These are phyloP conservation scores for Siderastrea radians DNA, from an alignment of 92 coral and sea anemone genomes.

Conservation along the genomic window DNA sequence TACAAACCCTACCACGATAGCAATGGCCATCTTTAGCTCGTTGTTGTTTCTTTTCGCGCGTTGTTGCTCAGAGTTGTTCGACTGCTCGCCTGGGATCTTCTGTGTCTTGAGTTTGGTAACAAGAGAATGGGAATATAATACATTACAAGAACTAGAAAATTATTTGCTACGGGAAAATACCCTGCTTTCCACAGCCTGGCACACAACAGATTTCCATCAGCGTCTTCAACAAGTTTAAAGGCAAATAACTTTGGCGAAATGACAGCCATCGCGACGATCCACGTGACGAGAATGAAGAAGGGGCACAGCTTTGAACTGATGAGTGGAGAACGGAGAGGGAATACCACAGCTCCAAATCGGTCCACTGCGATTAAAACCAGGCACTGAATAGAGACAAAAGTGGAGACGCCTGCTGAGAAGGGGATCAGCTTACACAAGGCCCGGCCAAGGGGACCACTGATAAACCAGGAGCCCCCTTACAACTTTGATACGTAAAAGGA, in stretches of 20 bases:
- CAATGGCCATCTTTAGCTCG: no score
- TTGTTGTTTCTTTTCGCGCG: no score
- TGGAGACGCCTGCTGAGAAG: not conserved
- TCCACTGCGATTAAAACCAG: slow-evolving; percentile 16
- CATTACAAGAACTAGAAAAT: no score
- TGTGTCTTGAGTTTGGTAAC: no score
- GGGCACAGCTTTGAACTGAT: not conserved
- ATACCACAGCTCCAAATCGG: slow-evolving; percentile 9
- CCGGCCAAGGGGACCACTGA: not conserved
- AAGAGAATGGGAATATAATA: no score
- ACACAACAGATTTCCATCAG: no score
- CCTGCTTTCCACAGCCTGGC: no score
- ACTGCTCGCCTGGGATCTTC: no score
- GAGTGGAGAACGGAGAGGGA: slow-evolving; percentile 20
- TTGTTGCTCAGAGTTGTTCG: no score
- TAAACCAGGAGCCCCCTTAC: not conserved
- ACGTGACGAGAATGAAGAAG: not conserved
- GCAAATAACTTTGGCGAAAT: not conserved
- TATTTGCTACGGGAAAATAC: no score
- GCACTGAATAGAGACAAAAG: not conserved
- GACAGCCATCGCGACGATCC: no score
- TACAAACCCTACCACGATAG: no score
- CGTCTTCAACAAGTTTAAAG: not conserved
- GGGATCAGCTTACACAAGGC: not conserved
- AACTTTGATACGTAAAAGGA: not conserved